Evolutionary conservation across 2,888 invertebrate genomes (phyloP).

Genomic region (Noctua janthe): DNA sequence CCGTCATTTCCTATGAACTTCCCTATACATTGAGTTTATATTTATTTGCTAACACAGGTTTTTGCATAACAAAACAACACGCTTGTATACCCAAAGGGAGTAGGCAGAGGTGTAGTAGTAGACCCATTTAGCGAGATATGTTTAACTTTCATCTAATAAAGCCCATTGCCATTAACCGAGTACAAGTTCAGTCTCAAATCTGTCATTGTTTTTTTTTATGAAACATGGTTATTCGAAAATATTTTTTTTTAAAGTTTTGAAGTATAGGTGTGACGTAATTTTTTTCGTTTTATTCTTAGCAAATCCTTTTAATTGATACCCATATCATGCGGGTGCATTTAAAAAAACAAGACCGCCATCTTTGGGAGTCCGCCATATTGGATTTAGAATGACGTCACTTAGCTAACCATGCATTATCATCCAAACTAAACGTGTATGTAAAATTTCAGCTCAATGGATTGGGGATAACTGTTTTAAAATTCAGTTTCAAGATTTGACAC

Average conservation of each 20-base stretch:
- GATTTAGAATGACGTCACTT: background rate
- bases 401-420: background rate
- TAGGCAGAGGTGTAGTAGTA: background rate
- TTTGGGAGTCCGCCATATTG: background rate
- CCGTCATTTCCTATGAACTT: slow-evolving; percentile 43
- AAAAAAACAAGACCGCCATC: background rate
- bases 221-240: no score
- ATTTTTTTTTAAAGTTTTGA: background rate
- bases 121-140: background rate
- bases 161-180: background rate
- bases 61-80: slow-evolving; percentile 6
- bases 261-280: no score
- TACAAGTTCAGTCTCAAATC: background rate
- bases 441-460: background rate
- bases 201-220: background rate
- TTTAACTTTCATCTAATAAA: background rate
- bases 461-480: background rate
- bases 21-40: slow-evolving; percentile 14
- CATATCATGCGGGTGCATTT: background rate
- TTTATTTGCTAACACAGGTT: slow-evolving; percentile 42
- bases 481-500: background rate
- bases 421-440: background rate
- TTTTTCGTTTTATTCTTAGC: background rate
- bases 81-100: background rate
- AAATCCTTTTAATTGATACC: background rate